These are phyloP conservation scores for Macquaria australasica DNA, from an alignment of 2,113 vertebrate species.

Conservation along the genomic window DNA sequence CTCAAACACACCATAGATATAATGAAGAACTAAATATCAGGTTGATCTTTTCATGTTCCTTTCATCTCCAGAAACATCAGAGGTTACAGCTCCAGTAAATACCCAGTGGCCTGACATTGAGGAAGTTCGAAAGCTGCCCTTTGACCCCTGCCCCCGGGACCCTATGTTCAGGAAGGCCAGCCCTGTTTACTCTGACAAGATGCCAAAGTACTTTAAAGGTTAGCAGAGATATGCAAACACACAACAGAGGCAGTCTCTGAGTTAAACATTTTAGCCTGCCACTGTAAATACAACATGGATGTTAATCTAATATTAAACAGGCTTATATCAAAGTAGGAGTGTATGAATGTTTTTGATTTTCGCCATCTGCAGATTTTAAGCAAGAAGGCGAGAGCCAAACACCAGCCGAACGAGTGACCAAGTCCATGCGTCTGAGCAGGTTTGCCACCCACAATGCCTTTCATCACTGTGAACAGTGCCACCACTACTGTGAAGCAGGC, in stretches of 20 bases:
- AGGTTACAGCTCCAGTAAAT: constrained; percentile 68
- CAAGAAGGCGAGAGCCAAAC: constrained; percentile 83
- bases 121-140: constrained; percentile 91
- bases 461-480: constrained; percentile 98
- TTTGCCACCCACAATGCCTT: constrained; percentile 97
- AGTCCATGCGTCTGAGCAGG: constrained; percentile 94
- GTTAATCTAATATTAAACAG: not conserved
- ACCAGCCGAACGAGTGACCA: constrained; percentile 86
- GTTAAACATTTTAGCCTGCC: not conserved
- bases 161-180: constrained; percentile 92
- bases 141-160: constrained; percentile 92
- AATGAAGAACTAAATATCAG: not conserved
- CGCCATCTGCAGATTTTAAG: constrained; percentile 79
- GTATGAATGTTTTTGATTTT: constrained; percentile 16
- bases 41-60: not conserved
- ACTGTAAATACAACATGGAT: not conserved
- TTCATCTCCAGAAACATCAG: constrained; percentile 70
- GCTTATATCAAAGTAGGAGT: not conserved
- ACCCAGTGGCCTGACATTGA: constrained; percentile 96
- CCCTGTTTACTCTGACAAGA: constrained; percentile 88
- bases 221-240: constrained; percentile 49
- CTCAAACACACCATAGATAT: not conserved
- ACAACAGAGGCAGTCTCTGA: not conserved
- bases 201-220: constrained; percentile 89
- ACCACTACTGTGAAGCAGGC: constrained; percentile 92